phyloP scores from a whole-genome alignment of 2,113 vertebrate species.

The Hystrix cristata region DNA sequence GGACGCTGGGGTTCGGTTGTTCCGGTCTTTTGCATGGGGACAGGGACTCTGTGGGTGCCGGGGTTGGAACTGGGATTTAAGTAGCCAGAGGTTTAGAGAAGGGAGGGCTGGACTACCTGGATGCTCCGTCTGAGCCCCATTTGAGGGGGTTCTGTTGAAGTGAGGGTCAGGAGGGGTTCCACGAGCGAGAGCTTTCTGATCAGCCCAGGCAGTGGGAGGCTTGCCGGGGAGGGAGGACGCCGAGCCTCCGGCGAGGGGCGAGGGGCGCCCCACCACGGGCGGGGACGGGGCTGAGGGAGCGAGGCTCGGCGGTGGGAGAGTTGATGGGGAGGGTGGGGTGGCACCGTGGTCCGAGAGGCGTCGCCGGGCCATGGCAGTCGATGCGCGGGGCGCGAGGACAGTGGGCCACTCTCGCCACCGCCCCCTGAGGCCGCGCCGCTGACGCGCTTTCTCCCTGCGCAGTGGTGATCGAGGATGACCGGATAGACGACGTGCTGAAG shows the following conservation, averaged over 20 bases:
- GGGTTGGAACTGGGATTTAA: not conserved
- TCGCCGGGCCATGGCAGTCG: slow-evolving; percentile 11
- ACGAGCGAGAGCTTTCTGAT: not conserved
- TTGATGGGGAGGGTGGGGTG: not conserved
- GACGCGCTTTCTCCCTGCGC: slow-evolving; percentile 86
- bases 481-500: slow-evolving; percentile 99
- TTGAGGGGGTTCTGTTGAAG: slow-evolving; percentile 5
- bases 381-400: slow-evolving; percentile 11
- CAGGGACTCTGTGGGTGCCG: slow-evolving; percentile 8
- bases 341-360: not conserved
- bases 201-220: not conserved
- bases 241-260: slow-evolving; percentile 61
- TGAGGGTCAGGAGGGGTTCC: not conserved
- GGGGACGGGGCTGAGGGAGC: not conserved
- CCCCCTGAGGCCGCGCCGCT: slow-evolving; percentile 76
- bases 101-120: not conserved
- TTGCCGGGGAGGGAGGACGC: not conserved
- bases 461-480: slow-evolving; percentile 99
- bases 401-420: slow-evolving; percentile 27
- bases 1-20: not conserved
- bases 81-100: not conserved
- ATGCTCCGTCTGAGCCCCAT: not conserved
- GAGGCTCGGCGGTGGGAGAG: not conserved
- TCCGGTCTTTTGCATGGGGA: slow-evolving; percentile 35
- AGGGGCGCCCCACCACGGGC: slow-evolving; percentile 67